Evolutionary conservation across 1,140 invertebrate genomes (phyloP), one percentile per base, ranked within the genome.

Genomic region (Tetranychus urticae): DNA sequence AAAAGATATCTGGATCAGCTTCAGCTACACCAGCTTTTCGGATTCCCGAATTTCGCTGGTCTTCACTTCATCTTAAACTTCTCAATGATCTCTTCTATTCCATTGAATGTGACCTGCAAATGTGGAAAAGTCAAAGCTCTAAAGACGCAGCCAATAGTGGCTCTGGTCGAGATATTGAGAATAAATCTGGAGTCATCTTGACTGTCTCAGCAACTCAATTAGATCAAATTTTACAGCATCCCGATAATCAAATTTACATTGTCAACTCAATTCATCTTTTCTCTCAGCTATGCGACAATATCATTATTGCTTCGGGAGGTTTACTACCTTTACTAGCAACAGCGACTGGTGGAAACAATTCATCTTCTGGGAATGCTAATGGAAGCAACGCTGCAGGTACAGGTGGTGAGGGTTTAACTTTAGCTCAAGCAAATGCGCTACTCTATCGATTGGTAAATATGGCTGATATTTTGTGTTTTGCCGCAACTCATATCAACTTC

Each of bases 21-120:
- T 90, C 91, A 14, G 86, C 90, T 31, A 80, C 89, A 66, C 92
- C 93, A 34, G 90, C 93, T 0, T 98, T 98, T 75, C 81, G 94
- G 66, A 98, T 98, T 72, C 94, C 94, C 39, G 94, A 98, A 76
- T 99, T 99, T 75, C 85, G 92, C 67, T 99, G 96, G 94, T 98
- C 94, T 4, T 88, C 90, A 71, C 91, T 99, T 66, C 96, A 99
- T 76, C 90, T 98, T 73, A 78, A 90, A 65, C 76, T 99, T 61
- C 76, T 99, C 2, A 93, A 91, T 13, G 94, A 99, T 77, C 84
- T 99, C 33, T 76, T 99, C 10, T 94, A 92, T 73, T 93, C 91
- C 0, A 76, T 99, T 35, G 96, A 99, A 76, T 91, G 87, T 14
- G 94, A 98, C 70, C 89, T 99, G 67, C 89, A 97, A 79, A 85